Base-by-base conservation (phyloP, 1,140 invertebrate genomes). In the Batillaria attramentaria region DNA sequence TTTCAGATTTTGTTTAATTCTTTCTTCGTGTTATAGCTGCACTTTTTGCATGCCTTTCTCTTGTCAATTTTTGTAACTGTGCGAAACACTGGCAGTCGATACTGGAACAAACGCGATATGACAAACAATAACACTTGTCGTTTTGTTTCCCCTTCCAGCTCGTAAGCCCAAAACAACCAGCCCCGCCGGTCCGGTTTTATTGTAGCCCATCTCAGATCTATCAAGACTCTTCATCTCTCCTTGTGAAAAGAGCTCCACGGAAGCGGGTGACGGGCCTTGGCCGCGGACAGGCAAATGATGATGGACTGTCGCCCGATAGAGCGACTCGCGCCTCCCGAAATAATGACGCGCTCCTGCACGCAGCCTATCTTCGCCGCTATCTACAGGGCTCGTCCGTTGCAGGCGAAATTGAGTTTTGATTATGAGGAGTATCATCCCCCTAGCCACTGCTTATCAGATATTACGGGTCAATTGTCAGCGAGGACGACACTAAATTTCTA, bases 401-500 rank as follows among this genome's bases (percentile, higher is more conserved):
- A 37, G 57, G 28, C 72, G 24, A 75, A 75, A 75, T 75, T 75
- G 72, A 75, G 72, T 75, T 75, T 75, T 62, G 72, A 75, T 75
- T 75, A 75, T 75, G 72, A 75, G 72, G 39, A 62, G 72, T 75
- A 75, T 75, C 72, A 75, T 75, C 72, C 72, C 72, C 72, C 54
- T 57, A 65, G 72, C 72, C 57, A 35, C 72, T 39, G 54, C 72
- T 75, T 75, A 75, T 75, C 72, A 75, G 72, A 75, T 75, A 62
- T 62, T 75, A 41, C 72, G 57, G 72, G 72, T 75, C 72, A 65
- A 75, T 75, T 75, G 72, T 75, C 72, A 75, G 72, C 72, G 72
- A 42, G 54, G 72, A 75, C 72, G 72, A 75, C 72, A 75, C 72
- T 75, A 75, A 75, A 75, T 75, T 75, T 75, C 72, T 75, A n/a